Conservation (phyloP, 2,888 invertebrate genomes). For the Ophioninae sp. region DNA sequence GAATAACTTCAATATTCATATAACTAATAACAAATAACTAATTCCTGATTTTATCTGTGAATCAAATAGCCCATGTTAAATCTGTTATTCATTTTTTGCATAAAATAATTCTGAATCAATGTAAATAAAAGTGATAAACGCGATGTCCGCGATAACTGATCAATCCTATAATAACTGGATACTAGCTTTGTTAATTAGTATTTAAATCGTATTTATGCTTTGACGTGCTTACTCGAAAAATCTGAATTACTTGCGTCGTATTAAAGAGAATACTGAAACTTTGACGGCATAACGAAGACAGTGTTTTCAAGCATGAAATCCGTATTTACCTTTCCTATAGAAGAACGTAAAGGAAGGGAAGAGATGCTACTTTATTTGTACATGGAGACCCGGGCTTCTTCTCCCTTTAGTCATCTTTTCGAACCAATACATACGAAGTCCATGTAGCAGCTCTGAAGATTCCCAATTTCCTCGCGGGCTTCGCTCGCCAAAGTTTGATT, state of each 20-base stretch:
- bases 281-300: not conserved
- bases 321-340: conserved; percentile 39
- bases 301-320: conserved; percentile 18
- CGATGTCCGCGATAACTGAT: too few relatives aligned
- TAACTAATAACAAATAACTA: too few relatives aligned
- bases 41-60: too few relatives aligned
- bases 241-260: not conserved
- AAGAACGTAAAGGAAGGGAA: not conserved
- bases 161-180: not conserved
- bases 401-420: conserved; percentile 33
- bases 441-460: conserved; percentile 6
- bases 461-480: conserved; percentile 33
- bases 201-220: not conserved
- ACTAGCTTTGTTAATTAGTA: not conserved
- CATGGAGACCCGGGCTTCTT: conserved; percentile 37
- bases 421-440: conserved; percentile 44
- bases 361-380: conserved; percentile 44
- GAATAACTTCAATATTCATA: too few relatives aligned
- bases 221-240: too few relatives aligned
- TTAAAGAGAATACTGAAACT: not conserved
- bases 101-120: too few relatives aligned
- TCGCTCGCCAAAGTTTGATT: conserved; percentile 61
- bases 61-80: too few relatives aligned
- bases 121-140: too few relatives aligned
- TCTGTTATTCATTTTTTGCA: too few relatives aligned